phyloP scores from a whole-genome alignment of 2,888 invertebrate genomes.

The Epistrophe eligans region DNA sequence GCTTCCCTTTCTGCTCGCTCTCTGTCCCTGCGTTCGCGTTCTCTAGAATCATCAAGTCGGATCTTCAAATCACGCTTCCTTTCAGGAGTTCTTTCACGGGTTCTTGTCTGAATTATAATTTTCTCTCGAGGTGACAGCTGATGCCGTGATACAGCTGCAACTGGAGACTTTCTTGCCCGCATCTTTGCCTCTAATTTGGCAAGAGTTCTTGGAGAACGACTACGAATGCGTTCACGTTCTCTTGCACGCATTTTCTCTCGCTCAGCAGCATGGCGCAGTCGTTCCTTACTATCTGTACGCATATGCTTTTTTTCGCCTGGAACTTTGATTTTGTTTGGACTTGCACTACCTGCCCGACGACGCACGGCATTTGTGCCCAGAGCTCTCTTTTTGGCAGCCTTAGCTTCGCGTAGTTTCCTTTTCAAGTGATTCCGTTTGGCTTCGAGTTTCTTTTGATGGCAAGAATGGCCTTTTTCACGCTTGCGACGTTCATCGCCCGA shows the following conservation, averaged over 20 bases:
- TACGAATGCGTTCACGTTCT: constrained; percentile 84
- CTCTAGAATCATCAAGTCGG: constrained; percentile 84
- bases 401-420: constrained; percentile 82
- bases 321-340: constrained; percentile 81
- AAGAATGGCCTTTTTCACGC: constrained; percentile 82
- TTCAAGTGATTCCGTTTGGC: constrained; percentile 83
- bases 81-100: constrained; percentile 82
- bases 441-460: constrained; percentile 82
- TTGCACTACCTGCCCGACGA: constrained; percentile 80
- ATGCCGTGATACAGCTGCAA: constrained; percentile 85
- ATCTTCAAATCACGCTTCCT: constrained; percentile 81
- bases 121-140: constrained; percentile 82
- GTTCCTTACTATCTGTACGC: constrained; percentile 81
- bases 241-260: constrained; percentile 84
- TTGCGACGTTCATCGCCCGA: constrained; percentile 85
- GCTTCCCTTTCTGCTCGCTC: constrained; percentile 85
- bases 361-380: constrained; percentile 78
- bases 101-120: constrained; percentile 82
- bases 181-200: constrained; percentile 84
- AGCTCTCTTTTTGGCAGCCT: constrained; percentile 81
- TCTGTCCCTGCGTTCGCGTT: constrained; percentile 86
- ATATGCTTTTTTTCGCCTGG: constrained; percentile 81
- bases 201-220: constrained; percentile 83
- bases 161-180: constrained; percentile 84
- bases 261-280: constrained; percentile 82